Evolutionary conservation across 2,113 vertebrate species (phyloP).

Genomic region (Ptyas mucosa): DNA sequence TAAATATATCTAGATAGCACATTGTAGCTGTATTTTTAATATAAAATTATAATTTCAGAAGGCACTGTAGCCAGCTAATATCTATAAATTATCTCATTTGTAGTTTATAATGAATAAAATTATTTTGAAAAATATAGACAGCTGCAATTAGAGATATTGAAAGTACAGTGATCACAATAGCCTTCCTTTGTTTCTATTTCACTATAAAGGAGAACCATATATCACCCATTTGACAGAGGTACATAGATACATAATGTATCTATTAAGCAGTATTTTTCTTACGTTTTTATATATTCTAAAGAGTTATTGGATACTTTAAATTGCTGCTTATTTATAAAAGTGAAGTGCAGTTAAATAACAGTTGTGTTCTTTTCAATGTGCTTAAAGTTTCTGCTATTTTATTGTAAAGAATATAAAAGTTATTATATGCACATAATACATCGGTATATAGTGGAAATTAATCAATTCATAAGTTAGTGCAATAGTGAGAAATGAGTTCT

Average conservation of each 20-base stretch:
- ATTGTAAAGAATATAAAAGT: background rate
- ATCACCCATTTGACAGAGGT: constrained; percentile 2
- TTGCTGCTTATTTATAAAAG: constrained; percentile 18
- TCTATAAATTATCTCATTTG: background rate
- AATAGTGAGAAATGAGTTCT: background rate
- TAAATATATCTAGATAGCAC: background rate
- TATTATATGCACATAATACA: background rate
- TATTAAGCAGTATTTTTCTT: constrained; percentile 43
- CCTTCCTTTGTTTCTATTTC: constrained; percentile 16
- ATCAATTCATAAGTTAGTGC: background rate
- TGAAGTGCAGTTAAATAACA: background rate
- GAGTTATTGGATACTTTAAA: constrained; percentile 6
- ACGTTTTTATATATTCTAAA: constrained; percentile 21
- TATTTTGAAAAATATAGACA: background rate
- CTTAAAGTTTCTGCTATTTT: constrained; percentile 1
- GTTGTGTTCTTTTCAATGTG: constrained; percentile 24
- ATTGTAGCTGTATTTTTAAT: background rate
- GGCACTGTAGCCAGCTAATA: background rate
- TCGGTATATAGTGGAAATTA: background rate
- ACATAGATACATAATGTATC: background rate
- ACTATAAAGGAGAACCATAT: constrained; percentile 17
- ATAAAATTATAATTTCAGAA: background rate
- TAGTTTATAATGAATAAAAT: background rate
- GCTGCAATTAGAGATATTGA: constrained; percentile 52
- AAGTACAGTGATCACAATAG: constrained; percentile 48